phyloP scores from a whole-genome alignment of 2,797 vertebrate genomes.

The Erethizon dorsatum region DNA sequence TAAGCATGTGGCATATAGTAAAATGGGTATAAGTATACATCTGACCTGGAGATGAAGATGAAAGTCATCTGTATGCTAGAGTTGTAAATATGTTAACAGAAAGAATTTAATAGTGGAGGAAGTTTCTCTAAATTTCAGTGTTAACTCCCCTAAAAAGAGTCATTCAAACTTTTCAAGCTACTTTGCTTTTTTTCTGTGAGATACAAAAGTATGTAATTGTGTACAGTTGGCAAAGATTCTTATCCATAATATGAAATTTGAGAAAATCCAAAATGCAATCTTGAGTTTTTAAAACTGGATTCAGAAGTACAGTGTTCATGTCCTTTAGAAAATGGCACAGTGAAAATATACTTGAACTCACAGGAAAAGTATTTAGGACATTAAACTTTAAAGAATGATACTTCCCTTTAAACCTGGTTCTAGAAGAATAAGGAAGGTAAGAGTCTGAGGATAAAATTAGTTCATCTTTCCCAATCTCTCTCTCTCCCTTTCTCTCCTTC shows the following conservation, averaged over 20 bases:
- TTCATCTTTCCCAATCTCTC: background rate
- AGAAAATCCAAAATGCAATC: constrained; percentile 64
- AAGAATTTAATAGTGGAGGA: constrained; percentile 26
- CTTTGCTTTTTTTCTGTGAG: constrained; percentile 67
- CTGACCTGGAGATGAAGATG: background rate
- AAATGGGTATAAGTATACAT: background rate
- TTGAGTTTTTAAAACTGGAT: constrained; percentile 56
- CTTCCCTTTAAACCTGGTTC: background rate
- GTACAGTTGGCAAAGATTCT: constrained; percentile 65
- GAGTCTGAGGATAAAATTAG: background rate
- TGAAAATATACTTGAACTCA: constrained; percentile 54
- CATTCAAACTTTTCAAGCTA: constrained; percentile 53
- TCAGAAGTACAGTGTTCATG: constrained; percentile 15
- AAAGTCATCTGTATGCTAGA: background rate
- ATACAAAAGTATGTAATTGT: constrained; percentile 71
- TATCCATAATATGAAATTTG: constrained; percentile 62
- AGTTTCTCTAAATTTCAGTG: constrained; percentile 29
- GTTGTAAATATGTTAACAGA: background rate
- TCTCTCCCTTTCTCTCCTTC: background rate
- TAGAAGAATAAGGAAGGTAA: constrained; percentile 16
- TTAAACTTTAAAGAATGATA: constrained; percentile 47
- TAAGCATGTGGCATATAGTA: background rate
- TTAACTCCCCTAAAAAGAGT: background rate
- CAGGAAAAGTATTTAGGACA: constrained; percentile 42
- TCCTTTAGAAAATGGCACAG: constrained; percentile 36